A percentile compares a stretch with the other conserved stretches of the same genome.
Evolutionary conservation across 2,797 vertebrate genomes (phyloP).

Genomic region (Darevskia nairensis): DNA sequence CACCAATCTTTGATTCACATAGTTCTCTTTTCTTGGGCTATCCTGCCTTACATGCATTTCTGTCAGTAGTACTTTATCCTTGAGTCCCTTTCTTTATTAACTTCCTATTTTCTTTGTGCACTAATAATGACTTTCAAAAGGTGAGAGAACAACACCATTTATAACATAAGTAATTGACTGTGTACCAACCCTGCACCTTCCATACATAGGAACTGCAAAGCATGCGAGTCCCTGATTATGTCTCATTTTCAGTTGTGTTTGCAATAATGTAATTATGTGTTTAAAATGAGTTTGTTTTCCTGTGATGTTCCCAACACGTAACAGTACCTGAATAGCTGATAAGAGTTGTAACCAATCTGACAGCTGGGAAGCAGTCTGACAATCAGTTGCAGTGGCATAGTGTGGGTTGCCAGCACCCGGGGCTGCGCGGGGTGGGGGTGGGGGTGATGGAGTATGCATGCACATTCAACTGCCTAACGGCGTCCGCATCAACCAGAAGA

Average conservation of each 20-base stretch:
- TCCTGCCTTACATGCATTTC: background rate
- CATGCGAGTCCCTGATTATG: background rate
- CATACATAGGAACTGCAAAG: background rate
- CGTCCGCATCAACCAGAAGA: no score
- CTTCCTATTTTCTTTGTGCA: background rate
- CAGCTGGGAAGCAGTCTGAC: background rate
- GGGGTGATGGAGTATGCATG: no score
- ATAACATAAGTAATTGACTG: background rate
- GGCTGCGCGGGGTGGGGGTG: no score
- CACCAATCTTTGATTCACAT: background rate
- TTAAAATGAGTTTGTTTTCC: background rate
- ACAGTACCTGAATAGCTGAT: background rate
- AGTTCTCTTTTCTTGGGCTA: background rate
- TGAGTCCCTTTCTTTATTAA: background rate
- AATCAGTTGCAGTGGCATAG: no score
- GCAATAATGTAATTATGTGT: background rate
- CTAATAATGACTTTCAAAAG: background rate
- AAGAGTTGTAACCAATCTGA: background rate
- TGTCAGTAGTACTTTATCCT: background rate
- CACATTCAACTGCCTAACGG: no score
- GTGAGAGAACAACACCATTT: background rate
- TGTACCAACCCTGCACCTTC: no score
- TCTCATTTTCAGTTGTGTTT: background rate
- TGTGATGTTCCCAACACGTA: background rate
- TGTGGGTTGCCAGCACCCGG: no score